A percentile compares a stretch with the other conserved stretches of the same genome.
phyloP scores from a whole-genome alignment of 1,140 invertebrate species.

The Rhagoletis pomonella region DNA sequence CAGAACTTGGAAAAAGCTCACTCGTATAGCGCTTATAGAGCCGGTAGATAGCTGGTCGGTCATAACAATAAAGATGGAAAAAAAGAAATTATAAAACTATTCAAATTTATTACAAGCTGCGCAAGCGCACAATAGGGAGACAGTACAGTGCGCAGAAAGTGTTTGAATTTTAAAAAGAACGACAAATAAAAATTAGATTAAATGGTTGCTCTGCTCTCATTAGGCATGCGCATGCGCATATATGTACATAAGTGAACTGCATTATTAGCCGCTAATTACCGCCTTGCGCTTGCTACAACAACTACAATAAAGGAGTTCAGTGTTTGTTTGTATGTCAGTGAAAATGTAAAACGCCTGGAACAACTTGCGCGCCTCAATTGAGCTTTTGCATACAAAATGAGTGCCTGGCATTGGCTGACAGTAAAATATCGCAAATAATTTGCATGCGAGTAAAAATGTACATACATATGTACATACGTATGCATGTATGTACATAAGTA shows the following conservation, averaged over 20 bases:
- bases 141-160: neutral
- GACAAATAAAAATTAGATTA: neutral
- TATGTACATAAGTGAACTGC: neutral
- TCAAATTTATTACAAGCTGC: neutral
- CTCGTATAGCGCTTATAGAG: neutral
- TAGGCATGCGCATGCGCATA: neutral
- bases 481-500: neutral
- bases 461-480: neutral
- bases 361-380: neutral
- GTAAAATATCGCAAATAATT: slow-evolving; percentile 33
- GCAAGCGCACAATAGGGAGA: neutral
- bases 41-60: neutral
- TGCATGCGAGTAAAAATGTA: slow-evolving; percentile 23
- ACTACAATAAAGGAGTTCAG: neutral
- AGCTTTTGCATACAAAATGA: slow-evolving; percentile 41
- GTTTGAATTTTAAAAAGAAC: neutral
- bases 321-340: neutral
- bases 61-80: neutral
- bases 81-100: neutral
- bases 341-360: neutral
- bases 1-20: neutral
- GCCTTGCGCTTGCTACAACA: neutral
- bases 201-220: neutral
- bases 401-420: neutral
- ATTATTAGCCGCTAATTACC: slow-evolving; percentile 6